phyloP scores from a whole-genome alignment of 1,140 invertebrate species.

The Hylaeus volcanicus region DNA sequence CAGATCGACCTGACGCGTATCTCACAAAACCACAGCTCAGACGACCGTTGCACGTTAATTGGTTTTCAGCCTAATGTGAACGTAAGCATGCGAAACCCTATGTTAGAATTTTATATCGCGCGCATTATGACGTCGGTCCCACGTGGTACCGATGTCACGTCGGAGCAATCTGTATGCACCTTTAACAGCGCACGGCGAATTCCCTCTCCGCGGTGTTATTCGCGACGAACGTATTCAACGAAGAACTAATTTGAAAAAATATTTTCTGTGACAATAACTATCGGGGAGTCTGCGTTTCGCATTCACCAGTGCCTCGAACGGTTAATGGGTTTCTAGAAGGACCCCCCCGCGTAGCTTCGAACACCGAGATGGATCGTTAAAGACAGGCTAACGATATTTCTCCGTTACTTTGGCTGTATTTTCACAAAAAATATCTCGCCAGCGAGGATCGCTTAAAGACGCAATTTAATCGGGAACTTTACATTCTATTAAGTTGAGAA shows the following conservation, averaged over 20 bases:
- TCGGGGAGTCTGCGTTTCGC: too few species aligned
- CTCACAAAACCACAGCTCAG: too few species aligned
- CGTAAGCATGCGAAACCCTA: too few species aligned
- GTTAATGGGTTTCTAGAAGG: constrained; percentile 17
- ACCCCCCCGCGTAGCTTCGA: not conserved
- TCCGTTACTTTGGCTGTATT: constrained; percentile 36
- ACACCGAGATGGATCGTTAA: not conserved
- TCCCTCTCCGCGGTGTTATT: not conserved
- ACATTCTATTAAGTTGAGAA: constrained; percentile 36
- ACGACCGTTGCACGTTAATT: too few species aligned
- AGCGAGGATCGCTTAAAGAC: constrained; percentile 41
- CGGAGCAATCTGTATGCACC: too few species aligned
- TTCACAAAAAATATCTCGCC: constrained; percentile 44
- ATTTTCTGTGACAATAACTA: not conserved
- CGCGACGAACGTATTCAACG: not conserved
- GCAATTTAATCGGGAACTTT: constrained; percentile 49
- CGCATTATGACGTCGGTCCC: too few species aligned
- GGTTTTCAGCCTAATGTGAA: too few species aligned
- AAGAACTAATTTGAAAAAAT: constrained; percentile 9
- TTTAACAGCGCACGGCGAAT: too few species aligned
- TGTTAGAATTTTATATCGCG: too few species aligned
- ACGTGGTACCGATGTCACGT: too few species aligned
- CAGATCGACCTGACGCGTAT: too few species aligned
- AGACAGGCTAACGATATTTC: constrained; percentile 37
- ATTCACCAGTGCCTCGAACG: not conserved